Conservation (phyloP, 2,888 invertebrate species). For the Tachystola acroxantha region DNA sequence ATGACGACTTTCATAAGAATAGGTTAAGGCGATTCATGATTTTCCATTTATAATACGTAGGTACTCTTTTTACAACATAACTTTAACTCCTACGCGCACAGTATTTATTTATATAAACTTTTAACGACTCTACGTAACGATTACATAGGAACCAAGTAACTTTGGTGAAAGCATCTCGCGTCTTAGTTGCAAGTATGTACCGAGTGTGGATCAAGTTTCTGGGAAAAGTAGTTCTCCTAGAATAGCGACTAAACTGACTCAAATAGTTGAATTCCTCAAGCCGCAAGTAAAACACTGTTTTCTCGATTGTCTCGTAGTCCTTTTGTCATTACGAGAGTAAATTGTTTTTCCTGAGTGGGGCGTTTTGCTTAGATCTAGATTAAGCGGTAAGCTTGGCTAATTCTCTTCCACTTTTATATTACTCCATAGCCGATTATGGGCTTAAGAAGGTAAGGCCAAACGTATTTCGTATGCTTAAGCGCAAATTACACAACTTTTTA, state of each 20-base stretch:
- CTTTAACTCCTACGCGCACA: too few species aligned
- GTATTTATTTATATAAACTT: too few species aligned
- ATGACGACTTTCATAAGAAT: too few species aligned
- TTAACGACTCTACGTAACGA: too few species aligned
- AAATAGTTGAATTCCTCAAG: conserved; percentile 15
- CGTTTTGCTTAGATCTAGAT: conserved; percentile 49
- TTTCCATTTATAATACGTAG: too few species aligned
- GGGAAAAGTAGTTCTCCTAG: too few species aligned
- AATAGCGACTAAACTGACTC: conserved; percentile 19
- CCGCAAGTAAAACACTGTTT: conserved; percentile 40
- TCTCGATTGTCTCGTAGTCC: conserved; percentile 30
- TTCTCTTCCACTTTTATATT: conserved; percentile 28
- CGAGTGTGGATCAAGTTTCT: too few species aligned
- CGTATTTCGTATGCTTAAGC: conserved; percentile 3
- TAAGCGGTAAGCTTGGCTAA: conserved; percentile 49
- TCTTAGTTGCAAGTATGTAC: too few species aligned
- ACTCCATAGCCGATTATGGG: conserved; percentile 28
- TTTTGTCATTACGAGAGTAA: conserved; percentile 55
- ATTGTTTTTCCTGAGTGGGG: conserved; percentile 53
- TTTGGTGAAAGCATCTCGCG: too few species aligned
- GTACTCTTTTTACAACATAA: too few species aligned
- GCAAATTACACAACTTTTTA: conserved; percentile 9
- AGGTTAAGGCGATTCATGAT: too few species aligned
- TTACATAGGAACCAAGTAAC: too few species aligned
- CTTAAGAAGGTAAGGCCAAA: conserved; percentile 18